These are phyloP conservation scores for Psammodynastes pulverulentus DNA, from an alignment of 2,113 vertebrate species.

Conservation along the genomic window DNA sequence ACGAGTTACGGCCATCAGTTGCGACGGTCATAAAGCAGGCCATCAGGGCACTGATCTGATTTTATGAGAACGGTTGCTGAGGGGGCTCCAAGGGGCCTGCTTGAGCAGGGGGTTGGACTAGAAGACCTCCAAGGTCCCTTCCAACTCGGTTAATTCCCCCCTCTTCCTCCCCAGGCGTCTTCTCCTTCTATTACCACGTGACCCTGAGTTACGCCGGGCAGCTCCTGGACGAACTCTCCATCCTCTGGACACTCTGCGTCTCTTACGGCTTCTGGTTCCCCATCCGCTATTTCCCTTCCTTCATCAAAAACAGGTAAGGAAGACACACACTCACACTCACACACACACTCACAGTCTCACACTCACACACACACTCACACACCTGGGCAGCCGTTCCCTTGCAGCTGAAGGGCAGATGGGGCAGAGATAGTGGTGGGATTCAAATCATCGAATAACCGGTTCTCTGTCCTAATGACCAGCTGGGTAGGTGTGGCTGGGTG, in stretches of 20 bases:
- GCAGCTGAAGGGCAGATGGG: too few species aligned
- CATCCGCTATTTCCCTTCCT: constrained; percentile 77
- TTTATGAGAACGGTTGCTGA: too few species aligned
- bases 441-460: too few species aligned
- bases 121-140: background rate
- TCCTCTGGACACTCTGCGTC: constrained; percentile 85
- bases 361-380: too few species aligned
- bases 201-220: constrained; percentile 93
- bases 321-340: too few species aligned
- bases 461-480: too few species aligned
- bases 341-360: too few species aligned
- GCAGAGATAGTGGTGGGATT: too few species aligned
- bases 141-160: too few species aligned
- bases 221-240: constrained; percentile 90
- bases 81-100: too few species aligned
- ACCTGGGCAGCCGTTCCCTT: too few species aligned
- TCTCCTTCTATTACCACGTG: constrained; percentile 94
- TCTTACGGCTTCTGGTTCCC: constrained; percentile 88
- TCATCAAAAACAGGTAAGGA: constrained; percentile 81
- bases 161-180: constrained; percentile 71
- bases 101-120: background rate
- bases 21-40: background rate
- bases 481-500: too few species aligned
- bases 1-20: background rate
- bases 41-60: background rate